Percentiles rank a stretch among this genome's conserved stretches.
phyloP scores from a whole-genome alignment of 1,140 invertebrate genomes.

The Drosophila simulans region DNA sequence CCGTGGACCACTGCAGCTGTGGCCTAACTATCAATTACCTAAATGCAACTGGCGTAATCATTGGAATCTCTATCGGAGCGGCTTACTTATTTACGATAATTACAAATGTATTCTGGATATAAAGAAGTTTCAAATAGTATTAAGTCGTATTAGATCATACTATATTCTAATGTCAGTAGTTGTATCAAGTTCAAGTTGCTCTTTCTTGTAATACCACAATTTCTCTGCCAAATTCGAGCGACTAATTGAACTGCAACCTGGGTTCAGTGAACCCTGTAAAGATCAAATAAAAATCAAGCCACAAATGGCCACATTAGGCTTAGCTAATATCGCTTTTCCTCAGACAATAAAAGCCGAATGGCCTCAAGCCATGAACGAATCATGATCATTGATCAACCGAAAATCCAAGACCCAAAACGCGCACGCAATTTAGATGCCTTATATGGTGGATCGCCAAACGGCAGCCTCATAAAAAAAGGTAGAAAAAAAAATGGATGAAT shows the following conservation, averaged over 20 bases:
- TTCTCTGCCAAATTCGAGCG: constrained; percentile 8
- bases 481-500: constrained; percentile 27
- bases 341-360: constrained; percentile 33
- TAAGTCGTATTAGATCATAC: no score
- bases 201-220: not conserved
- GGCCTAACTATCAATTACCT: constrained; percentile 34
- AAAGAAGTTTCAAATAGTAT: no score
- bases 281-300: constrained; percentile 22
- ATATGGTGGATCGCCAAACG: constrained; percentile 35
- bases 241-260: constrained; percentile 22
- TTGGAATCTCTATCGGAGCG: not conserved
- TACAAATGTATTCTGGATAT: not conserved
- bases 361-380: constrained; percentile 31
- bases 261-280: constrained; percentile 46
- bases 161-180: no score
- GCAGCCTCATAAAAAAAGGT: constrained; percentile 11
- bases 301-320: constrained; percentile 32
- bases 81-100: no score
- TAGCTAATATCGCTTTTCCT: constrained; percentile 52
- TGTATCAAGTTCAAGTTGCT: not conserved
- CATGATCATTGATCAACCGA: constrained; percentile 48
- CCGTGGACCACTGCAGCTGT: constrained; percentile 29
- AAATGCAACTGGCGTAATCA: constrained; percentile 15
- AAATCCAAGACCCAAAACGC: constrained; percentile 8
- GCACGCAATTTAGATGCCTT: constrained; percentile 31